Conservation (phyloP, 2,888 invertebrate species). For the Penaeus monodon region DNA sequence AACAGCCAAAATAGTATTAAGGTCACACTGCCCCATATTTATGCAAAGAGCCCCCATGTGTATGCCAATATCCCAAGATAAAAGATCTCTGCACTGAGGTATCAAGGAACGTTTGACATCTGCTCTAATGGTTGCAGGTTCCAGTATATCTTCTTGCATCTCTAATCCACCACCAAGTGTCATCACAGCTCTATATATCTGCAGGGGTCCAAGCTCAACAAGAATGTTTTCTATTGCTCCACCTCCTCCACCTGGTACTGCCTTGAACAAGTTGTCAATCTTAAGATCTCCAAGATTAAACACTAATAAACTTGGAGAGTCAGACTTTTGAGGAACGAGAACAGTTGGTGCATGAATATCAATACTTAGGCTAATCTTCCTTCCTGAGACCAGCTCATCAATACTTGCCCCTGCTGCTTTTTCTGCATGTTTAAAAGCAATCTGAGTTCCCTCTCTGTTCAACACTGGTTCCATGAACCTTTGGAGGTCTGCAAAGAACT, state of each 20-base stretch:
- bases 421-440: slow-evolving; percentile 77
- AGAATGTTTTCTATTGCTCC: slow-evolving; percentile 78
- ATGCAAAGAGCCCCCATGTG: slow-evolving; percentile 78
- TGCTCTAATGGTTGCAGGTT: slow-evolving; percentile 79
- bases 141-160: slow-evolving; percentile 82
- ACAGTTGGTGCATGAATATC: slow-evolving; percentile 82
- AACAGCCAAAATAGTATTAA: slow-evolving; percentile 80
- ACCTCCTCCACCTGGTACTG: slow-evolving; percentile 69
- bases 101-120: slow-evolving; percentile 80
- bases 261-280: slow-evolving; percentile 85
- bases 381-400: slow-evolving; percentile 69
- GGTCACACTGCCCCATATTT: slow-evolving; percentile 82
- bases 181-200: slow-evolving; percentile 71
- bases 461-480: slow-evolving; percentile 66
- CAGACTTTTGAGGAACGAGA: slow-evolving; percentile 83
- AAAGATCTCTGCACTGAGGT: slow-evolving; percentile 69
- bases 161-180: slow-evolving; percentile 79
- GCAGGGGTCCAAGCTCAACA: slow-evolving; percentile 78
- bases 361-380: slow-evolving; percentile 76
- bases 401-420: slow-evolving; percentile 37
- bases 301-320: slow-evolving; percentile 82
- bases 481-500: slow-evolving; percentile 70
- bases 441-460: slow-evolving; percentile 71
- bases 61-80: slow-evolving; percentile 77
- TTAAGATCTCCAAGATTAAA: slow-evolving; percentile 82